These are phyloP conservation scores for Asteroscopus sphinx DNA, from an alignment of 2,888 invertebrate genomes.

Conservation along the genomic window DNA sequence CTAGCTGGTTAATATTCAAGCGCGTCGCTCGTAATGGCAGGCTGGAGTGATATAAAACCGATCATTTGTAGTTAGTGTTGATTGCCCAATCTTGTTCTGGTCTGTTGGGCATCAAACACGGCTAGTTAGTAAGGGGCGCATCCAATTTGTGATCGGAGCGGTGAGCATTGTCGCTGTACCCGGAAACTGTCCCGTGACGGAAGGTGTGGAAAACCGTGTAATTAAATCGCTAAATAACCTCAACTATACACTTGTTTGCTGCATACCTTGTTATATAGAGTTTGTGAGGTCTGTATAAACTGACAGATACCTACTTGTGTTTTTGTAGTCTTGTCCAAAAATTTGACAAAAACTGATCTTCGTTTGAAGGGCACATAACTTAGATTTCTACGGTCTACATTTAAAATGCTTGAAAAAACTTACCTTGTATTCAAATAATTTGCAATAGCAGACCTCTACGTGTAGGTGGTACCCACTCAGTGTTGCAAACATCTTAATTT, in stretches of 20 bases:
- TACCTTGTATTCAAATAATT: too few species aligned
- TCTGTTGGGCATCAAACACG: slow-evolving; percentile 54
- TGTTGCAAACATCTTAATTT: slow-evolving; percentile 25
- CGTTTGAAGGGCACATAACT: slow-evolving; percentile 14
- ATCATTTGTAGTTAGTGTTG: slow-evolving; percentile 61
- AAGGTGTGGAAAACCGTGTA: slow-evolving; percentile 78
- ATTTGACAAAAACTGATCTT: slow-evolving; percentile 1
- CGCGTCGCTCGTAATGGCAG: slow-evolving; percentile 42
- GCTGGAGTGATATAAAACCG: slow-evolving; percentile 51
- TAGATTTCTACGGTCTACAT: slow-evolving; percentile 9
- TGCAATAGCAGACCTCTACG: too few species aligned
- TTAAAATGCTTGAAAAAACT: too few species aligned
- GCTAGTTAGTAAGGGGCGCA: slow-evolving; percentile 65
- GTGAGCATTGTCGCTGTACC: slow-evolving; percentile 65
- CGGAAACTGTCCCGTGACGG: slow-evolving; percentile 76
- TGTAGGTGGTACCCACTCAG: too few species aligned
- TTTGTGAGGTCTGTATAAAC: slow-evolving; percentile 11
- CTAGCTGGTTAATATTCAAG: slow-evolving; percentile 59
- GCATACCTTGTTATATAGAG: slow-evolving; percentile 50
- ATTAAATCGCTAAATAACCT: slow-evolving; percentile 75
- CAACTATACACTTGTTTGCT: slow-evolving; percentile 63
- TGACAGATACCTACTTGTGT: slow-evolving; percentile 2
- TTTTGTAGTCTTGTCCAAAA: slow-evolving; percentile 19
- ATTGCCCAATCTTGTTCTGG: slow-evolving; percentile 68
- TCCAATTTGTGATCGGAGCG: slow-evolving; percentile 64